A percentile compares a stretch with the other conserved stretches of the same genome.
Conservation (phyloP, 2,113 vertebrate species). For the Barbus barbus region DNA sequence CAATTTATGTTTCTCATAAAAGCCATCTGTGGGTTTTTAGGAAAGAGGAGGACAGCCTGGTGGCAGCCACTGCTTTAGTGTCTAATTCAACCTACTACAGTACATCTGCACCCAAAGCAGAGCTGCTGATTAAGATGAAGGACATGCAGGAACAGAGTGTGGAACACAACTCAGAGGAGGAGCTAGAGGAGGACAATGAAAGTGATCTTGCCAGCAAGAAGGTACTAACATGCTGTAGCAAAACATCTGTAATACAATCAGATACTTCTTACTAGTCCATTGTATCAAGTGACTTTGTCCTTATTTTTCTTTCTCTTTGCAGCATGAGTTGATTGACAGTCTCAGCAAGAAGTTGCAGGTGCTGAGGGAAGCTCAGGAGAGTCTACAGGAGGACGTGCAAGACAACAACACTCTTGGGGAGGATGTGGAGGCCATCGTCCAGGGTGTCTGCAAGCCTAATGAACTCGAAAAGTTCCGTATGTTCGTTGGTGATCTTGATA, state of each 20-base stretch:
- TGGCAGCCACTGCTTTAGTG: conserved; percentile 78
- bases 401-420: conserved; percentile 90
- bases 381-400: conserved; percentile 89
- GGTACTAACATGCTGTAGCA: conserved; percentile 76
- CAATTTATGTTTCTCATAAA: conserved; percentile 16
- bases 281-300: not conserved
- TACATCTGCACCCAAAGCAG: conserved; percentile 94
- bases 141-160: conserved; percentile 84
- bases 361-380: conserved; percentile 86
- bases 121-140: conserved; percentile 97
- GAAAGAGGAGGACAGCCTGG: conserved; percentile 78
- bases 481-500: conserved; percentile 96
- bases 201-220: conserved; percentile 91
- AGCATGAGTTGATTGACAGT: conserved; percentile 96
- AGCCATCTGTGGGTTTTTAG: conserved; percentile 57
- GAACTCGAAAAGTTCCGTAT: conserved; percentile 97
- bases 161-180: conserved; percentile 85
- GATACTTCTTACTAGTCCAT: not conserved
- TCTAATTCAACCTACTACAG: conserved; percentile 94
- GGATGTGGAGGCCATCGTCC: conserved; percentile 87
- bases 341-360: conserved; percentile 93
- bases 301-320: conserved; percentile 41
- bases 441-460: conserved; percentile 91
- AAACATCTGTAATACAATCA: not conserved
- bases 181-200: conserved; percentile 81